Percentiles rank a stretch among this genome's conserved stretches.
Evolutionary conservation across 2,113 vertebrate genomes (phyloP).

Genomic region (Ciconia maguari): DNA sequence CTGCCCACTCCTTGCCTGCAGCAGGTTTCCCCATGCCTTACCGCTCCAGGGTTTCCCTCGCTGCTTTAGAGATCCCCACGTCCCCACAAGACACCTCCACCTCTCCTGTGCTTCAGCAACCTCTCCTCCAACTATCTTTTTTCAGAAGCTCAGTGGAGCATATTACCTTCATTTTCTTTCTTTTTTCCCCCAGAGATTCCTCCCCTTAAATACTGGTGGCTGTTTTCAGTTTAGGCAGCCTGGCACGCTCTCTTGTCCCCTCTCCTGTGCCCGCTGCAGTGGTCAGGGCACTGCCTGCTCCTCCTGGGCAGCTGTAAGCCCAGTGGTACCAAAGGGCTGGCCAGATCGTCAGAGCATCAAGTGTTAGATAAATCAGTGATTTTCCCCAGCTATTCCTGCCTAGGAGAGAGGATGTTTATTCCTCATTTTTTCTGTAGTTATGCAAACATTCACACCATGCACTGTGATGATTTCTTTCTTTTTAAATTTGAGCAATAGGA

Average conservation of each 20-base stretch:
- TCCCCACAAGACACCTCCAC: neutral
- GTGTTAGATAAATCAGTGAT: neutral
- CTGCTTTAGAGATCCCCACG: neutral
- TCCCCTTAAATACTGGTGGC: neutral
- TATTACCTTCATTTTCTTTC: neutral
- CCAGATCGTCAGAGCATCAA: rapidly evolving
- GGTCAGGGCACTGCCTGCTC: neutral
- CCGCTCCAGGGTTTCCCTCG: neutral
- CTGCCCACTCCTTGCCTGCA: neutral
- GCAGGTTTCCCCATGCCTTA: neutral
- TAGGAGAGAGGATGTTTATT: neutral
- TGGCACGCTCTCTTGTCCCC: neutral
- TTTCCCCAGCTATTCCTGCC: neutral
- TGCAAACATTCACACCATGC: neutral
- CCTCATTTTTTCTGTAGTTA: neutral
- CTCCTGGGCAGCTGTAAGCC: neutral
- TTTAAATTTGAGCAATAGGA: neutral
- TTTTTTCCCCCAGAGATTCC: neutral
- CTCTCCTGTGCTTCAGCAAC: neutral
- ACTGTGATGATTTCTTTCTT: rapidly evolving
- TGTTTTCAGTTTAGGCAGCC: neutral
- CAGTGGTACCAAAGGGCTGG: neutral
- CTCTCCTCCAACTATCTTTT: neutral
- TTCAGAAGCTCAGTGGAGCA: neutral
- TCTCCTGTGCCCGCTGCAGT: rapidly evolving